Evolutionary conservation across 2,113 vertebrate species (phyloP).

Genomic region (Origma solitaria): DNA sequence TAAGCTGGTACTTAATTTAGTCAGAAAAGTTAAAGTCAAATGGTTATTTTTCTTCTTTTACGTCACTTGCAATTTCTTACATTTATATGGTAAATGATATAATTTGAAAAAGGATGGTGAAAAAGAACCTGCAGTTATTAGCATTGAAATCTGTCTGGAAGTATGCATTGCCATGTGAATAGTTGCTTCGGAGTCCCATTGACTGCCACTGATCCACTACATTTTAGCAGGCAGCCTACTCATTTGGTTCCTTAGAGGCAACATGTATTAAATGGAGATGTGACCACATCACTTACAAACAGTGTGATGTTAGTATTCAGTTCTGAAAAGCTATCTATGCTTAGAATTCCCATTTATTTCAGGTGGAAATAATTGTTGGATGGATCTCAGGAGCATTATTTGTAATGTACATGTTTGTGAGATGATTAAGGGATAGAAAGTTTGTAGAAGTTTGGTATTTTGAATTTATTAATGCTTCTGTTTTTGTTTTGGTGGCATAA

Average conservation of each 20-base stretch:
- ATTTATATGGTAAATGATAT: background rate
- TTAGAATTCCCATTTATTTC: background rate
- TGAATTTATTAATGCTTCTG: background rate
- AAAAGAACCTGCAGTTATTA: background rate
- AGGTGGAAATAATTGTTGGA: background rate
- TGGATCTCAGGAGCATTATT: background rate
- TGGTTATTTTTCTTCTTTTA: background rate
- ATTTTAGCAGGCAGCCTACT: background rate
- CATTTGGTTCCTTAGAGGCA: background rate
- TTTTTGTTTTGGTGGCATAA: background rate
- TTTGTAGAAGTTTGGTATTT: background rate
- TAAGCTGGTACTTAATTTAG: background rate
- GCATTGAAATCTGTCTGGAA: background rate
- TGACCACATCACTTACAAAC: background rate
- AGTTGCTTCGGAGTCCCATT: background rate
- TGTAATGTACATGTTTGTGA: background rate
- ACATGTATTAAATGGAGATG: background rate
- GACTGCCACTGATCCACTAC: background rate
- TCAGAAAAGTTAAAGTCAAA: slow-evolving; percentile 12
- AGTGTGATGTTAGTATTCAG: background rate
- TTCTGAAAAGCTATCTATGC: background rate
- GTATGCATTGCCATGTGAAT: background rate
- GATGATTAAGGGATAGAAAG: background rate
- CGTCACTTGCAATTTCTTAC: background rate
- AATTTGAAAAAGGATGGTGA: background rate